phyloP scores from a whole-genome alignment of 2,888 invertebrate genomes.

The Drosophila colorata region DNA sequence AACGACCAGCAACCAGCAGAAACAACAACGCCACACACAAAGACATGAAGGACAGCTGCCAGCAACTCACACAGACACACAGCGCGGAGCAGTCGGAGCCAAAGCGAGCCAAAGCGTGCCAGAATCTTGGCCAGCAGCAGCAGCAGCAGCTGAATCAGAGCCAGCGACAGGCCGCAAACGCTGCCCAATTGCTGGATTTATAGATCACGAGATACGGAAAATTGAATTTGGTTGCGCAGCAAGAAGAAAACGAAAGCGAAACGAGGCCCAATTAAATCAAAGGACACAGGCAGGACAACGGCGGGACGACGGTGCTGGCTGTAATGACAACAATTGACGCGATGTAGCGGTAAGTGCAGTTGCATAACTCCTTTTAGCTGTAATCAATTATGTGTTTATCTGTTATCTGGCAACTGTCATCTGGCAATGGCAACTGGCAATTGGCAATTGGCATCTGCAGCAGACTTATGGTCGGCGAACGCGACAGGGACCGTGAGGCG shows the following conservation, averaged over 20 bases:
- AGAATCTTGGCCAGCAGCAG: constrained; percentile 14
- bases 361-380: not conserved
- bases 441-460: constrained; percentile 53
- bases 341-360: constrained; percentile 85
- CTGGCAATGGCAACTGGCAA: not conserved
- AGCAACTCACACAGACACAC: constrained; percentile 10
- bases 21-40: constrained; percentile 36
- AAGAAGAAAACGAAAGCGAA: not conserved
- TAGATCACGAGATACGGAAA: constrained; percentile 57
- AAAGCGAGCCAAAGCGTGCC: constrained; percentile 28
- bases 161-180: constrained; percentile 42
- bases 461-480: constrained; percentile 86
- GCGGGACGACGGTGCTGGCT: constrained; percentile 56
- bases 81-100: constrained; percentile 13
- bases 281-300: constrained; percentile 10
- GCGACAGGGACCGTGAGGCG: constrained; percentile 86
- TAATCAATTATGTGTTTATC: constrained; percentile 1
- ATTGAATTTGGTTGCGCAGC: constrained; percentile 62
- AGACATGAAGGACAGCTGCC: constrained; percentile 35
- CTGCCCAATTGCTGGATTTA: constrained; percentile 52
- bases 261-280: constrained; percentile 9
- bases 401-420: not conserved
- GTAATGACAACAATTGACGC: constrained; percentile 85
- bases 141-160: not conserved
- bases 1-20: constrained; percentile 52